These are phyloP conservation scores for Nomada lathburiana DNA, from an alignment of 2,888 invertebrate species.

Conservation along the genomic window DNA sequence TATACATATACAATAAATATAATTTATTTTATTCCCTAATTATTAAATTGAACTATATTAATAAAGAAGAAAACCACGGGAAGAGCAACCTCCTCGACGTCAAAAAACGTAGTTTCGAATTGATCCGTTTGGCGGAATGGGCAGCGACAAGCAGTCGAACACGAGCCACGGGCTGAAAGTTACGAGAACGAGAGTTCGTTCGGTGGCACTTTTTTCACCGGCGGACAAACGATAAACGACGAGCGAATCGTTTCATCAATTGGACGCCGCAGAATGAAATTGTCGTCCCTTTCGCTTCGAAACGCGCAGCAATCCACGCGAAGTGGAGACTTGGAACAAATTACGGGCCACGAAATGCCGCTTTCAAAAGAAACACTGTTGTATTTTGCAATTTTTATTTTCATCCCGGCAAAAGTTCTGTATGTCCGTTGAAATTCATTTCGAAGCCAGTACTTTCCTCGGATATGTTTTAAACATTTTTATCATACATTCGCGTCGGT, in stretches of 20 bases:
- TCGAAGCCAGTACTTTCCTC: too few relatives aligned
- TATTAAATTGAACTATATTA: too few relatives aligned
- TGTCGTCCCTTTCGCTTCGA: constrained; percentile 59
- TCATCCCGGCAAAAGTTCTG: too few relatives aligned
- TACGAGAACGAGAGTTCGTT: constrained; percentile 11
- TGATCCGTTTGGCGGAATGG: background rate
- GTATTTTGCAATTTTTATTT: background rate
- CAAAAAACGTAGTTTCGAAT: background rate
- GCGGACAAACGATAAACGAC: constrained; percentile 39
- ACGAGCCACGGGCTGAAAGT: background rate
- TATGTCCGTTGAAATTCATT: too few relatives aligned
- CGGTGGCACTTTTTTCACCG: constrained; percentile 20
- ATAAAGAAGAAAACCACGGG: too few relatives aligned
- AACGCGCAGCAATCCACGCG: constrained; percentile 34
- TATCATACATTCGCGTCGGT: too few relatives aligned
- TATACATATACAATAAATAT: too few relatives aligned
- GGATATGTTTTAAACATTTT: too few relatives aligned
- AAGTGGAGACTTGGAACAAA: constrained; percentile 38
- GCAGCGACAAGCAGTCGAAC: background rate
- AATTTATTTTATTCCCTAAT: too few relatives aligned
- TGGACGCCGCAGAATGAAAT: constrained; percentile 53
- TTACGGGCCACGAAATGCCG: constrained; percentile 24
- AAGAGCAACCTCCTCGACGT: too few relatives aligned
- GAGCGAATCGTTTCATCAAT: constrained; percentile 52
- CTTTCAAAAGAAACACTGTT: constrained; percentile 11